These are phyloP conservation scores for Parthenolecanium corni DNA, from an alignment of 2,888 invertebrate species.

Conservation along the genomic window DNA sequence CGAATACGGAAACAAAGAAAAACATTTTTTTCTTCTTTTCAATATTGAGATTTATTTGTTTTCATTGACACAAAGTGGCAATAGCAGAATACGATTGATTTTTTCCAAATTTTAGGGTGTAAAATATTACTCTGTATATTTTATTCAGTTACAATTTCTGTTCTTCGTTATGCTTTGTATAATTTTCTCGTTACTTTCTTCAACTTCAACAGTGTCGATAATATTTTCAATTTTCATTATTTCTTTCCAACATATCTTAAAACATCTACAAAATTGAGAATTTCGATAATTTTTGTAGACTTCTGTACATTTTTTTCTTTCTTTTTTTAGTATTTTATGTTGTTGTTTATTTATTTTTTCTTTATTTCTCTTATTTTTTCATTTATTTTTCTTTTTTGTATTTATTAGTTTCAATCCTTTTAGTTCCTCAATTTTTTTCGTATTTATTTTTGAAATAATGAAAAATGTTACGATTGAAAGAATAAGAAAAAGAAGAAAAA, in stretches of 20 bases:
- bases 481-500: neutral
- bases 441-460: neutral
- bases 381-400: neutral
- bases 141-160: too few species aligned
- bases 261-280: neutral
- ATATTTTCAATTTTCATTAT: neutral
- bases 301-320: neutral
- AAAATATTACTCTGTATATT: too few species aligned
- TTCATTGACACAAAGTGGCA: too few species aligned
- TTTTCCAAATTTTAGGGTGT: too few species aligned
- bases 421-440: neutral
- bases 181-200: neutral
- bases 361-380: neutral
- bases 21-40: neutral
- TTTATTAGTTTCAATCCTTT: conserved; percentile 6
- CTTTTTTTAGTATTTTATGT: too few species aligned
- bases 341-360: neutral
- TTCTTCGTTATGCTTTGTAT: neutral
- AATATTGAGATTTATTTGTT: neutral
- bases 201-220: neutral
- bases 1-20: neutral
- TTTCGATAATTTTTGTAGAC: conserved; percentile 3
- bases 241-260: neutral
- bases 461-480: neutral
- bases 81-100: too few species aligned